Conservation (phyloP, 2,113 vertebrate genomes). For the Rattus norvegicus region GRCr8 NC_086019.1:137702001-137702500, state of each 20-base stretch:
- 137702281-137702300: not conserved
- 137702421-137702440: no score
- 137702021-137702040: not conserved
- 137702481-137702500: not conserved
- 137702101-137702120: rapidly evolving
- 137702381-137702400: rapidly evolving
- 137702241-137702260: not conserved
- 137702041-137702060: not conserved
- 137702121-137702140: not conserved
- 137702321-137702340: no score
- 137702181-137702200: not conserved
- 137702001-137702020: not conserved
- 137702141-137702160: not conserved
- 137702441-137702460: not conserved
- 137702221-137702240: not conserved
- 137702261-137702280: not conserved
- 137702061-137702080: rapidly evolving
- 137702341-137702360: not conserved
- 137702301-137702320: not conserved
- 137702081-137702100: not conserved
- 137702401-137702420: not conserved
- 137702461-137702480: not conserved
- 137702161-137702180: not conserved
- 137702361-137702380: not conserved
- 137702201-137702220: no score